Evolutionary conservation across 2,888 invertebrate species (phyloP).

Genomic region (Tenthredo mesomela): DNA sequence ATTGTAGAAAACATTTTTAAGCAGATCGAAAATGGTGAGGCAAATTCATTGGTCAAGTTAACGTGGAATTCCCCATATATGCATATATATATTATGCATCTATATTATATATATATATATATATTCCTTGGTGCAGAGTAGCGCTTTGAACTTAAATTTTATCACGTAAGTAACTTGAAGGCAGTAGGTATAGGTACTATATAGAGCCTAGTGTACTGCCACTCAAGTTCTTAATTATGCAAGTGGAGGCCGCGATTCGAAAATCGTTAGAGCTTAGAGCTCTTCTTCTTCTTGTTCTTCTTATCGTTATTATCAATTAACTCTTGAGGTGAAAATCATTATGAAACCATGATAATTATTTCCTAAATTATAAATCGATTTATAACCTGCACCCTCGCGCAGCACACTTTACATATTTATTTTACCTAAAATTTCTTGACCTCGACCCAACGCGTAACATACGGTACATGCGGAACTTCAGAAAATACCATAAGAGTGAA

Average conservation of each 20-base stretch:
- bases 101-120: no score
- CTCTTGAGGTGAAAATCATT: background rate
- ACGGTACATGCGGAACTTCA: background rate
- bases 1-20: no score
- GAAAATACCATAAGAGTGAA: background rate
- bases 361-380: conserved; percentile 2
- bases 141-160: conserved; percentile 11
- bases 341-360: background rate
- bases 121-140: background rate
- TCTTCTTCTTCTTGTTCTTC: background rate
- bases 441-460: background rate
- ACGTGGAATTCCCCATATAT: no score
- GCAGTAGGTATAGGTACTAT: background rate
- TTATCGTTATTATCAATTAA: background rate
- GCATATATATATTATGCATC: no score
- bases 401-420: no score
- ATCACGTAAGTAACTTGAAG: background rate
- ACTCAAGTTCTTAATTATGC: conserved; percentile 39
- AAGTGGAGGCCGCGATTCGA: background rate
- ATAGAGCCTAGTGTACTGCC: background rate
- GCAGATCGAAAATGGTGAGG: no score
- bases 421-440: no score
- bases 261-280: background rate
- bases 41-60: no score
- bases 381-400: background rate